These are phyloP conservation scores for Ahaetulla prasina DNA, from an alignment of 2,113 vertebrate species.

Conservation along the genomic window DNA sequence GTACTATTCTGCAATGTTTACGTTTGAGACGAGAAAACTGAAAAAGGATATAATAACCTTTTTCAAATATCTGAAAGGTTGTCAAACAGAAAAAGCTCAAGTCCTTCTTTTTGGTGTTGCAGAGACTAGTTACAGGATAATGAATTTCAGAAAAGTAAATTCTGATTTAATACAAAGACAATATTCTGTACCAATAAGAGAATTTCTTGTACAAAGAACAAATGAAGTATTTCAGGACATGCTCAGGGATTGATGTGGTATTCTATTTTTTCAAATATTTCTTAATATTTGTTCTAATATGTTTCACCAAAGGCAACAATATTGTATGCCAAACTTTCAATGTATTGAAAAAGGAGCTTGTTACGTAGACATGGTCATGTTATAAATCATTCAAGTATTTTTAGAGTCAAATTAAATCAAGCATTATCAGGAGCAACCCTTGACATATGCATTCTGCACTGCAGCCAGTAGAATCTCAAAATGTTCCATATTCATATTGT, in stretches of 20 bases:
- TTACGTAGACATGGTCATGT: constrained; percentile 48
- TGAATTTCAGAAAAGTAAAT: background rate
- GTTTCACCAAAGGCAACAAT: constrained; percentile 40
- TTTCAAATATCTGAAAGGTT: background rate
- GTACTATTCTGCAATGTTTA: background rate
- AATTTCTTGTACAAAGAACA: background rate
- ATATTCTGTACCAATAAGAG: background rate
- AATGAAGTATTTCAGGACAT: background rate
- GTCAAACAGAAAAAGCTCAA: background rate
- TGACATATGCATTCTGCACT: constrained; percentile 27
- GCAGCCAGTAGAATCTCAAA: background rate
- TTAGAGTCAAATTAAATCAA: constrained; percentile 61
- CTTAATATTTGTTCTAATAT: constrained; percentile 44
- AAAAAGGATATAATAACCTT: background rate
- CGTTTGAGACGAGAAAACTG: background rate
- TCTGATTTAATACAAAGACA: background rate
- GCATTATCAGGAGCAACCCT: constrained; percentile 44
- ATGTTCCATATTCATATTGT: background rate
- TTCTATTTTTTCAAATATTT: constrained; percentile 48
- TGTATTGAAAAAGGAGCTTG: constrained; percentile 22
- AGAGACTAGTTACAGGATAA: background rate
- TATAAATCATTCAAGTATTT: constrained; percentile 59
- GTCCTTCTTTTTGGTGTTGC: background rate
- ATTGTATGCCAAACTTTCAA: constrained; percentile 33
- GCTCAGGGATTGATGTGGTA: background rate